phyloP scores from a whole-genome alignment of 2,113 vertebrate genomes.

The Hypomesus transpacificus region DNA sequence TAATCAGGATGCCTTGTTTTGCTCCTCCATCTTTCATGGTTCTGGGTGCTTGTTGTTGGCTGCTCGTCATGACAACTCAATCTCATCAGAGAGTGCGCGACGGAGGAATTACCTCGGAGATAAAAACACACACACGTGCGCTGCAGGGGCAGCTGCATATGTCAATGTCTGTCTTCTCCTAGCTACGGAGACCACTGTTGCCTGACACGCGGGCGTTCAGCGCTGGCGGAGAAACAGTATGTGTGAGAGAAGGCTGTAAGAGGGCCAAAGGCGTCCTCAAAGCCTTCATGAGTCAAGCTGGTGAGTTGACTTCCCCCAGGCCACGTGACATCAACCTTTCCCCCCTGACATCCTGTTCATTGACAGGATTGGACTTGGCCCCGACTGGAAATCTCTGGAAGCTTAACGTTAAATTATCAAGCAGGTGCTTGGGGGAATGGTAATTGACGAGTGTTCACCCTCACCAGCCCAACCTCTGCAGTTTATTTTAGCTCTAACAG shows the following conservation, averaged over 20 bases:
- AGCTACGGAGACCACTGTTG: slow-evolving; percentile 33
- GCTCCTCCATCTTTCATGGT: slow-evolving; percentile 44
- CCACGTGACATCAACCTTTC: slow-evolving; percentile 41
- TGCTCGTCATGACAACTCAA: slow-evolving; percentile 12
- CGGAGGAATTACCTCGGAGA: slow-evolving; percentile 31
- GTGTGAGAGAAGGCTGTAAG: slow-evolving; percentile 43
- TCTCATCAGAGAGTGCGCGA: slow-evolving; percentile 47
- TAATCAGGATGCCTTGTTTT: slow-evolving; percentile 53
- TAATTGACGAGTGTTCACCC: no score
- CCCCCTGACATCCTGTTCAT: no score
- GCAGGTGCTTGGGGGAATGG: no score
- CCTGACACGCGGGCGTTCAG: slow-evolving; percentile 58
- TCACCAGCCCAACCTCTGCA: no score
- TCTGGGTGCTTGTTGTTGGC: slow-evolving; percentile 26
- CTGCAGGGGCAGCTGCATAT: slow-evolving; percentile 38
- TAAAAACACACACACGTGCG: slow-evolving; percentile 24
- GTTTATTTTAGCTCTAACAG: no score
- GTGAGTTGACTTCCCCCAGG: slow-evolving; percentile 47
- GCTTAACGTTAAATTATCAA: background rate
- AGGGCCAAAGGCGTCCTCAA: slow-evolving; percentile 57
- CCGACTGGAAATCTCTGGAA: background rate
- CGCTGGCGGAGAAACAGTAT: slow-evolving; percentile 52
- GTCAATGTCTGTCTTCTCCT: slow-evolving; percentile 39
- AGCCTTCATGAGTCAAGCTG: slow-evolving; percentile 61
- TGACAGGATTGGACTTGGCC: slow-evolving; percentile 34